phyloP scores from a whole-genome alignment of 2,797 vertebrate species.

The Cirrhinus molitorella region DNA sequence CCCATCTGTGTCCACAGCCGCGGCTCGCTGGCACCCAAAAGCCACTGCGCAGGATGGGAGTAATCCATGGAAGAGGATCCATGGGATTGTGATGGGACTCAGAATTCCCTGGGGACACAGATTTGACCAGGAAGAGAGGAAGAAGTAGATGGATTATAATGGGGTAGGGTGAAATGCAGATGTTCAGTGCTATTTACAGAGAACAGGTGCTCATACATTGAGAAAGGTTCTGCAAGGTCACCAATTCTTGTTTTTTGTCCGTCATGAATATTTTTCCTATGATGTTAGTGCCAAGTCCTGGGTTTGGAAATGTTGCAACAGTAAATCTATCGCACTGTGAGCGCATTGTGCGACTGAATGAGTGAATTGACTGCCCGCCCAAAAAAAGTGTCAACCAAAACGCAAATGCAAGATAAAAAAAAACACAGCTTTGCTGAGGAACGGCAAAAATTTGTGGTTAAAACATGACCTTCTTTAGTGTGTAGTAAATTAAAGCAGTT shows the following conservation, averaged over 20 bases:
- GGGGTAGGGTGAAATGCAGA: slow-evolving; percentile 64
- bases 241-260: slow-evolving; percentile 65
- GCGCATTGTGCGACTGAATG: slow-evolving; percentile 35
- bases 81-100: slow-evolving; percentile 72
- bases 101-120: slow-evolving; percentile 69
- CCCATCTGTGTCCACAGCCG: slow-evolving; percentile 77
- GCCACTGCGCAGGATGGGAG: slow-evolving; percentile 74
- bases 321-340: slow-evolving; percentile 46
- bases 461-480: neutral
- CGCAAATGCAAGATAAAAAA: neutral
- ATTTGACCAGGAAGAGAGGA: slow-evolving; percentile 57
- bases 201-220: slow-evolving; percentile 75
- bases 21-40: slow-evolving; percentile 76
- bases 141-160: slow-evolving; percentile 31
- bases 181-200: slow-evolving; percentile 69
- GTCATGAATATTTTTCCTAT: slow-evolving; percentile 57
- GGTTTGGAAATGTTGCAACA: slow-evolving; percentile 51
- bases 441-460: neutral
- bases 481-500: neutral
- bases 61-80: slow-evolving; percentile 77
- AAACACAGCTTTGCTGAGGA: neutral
- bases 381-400: neutral
- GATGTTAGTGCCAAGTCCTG: slow-evolving; percentile 51
- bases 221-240: slow-evolving; percentile 65
- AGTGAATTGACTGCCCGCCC: slow-evolving; percentile 48